phyloP scores from a whole-genome alignment of 2,888 invertebrate genomes.

The Muscina levida region DNA sequence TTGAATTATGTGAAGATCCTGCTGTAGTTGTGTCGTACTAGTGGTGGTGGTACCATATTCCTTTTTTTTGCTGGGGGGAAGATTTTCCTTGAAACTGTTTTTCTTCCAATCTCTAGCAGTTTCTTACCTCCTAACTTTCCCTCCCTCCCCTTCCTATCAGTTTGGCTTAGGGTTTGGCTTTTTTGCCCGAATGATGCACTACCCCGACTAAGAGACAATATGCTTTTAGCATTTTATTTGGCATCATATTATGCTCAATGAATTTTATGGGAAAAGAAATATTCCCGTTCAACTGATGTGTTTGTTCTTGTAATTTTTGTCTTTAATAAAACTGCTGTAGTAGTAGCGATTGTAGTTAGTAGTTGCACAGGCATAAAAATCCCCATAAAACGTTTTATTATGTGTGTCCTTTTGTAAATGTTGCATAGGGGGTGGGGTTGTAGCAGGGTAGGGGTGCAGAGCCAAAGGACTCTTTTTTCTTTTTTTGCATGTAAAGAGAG shows the following conservation, averaged over 20 bases:
- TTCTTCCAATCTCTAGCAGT: background rate
- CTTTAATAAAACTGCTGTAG: background rate
- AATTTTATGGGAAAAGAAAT: slow-evolving; percentile 56
- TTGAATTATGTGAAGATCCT: slow-evolving; percentile 39
- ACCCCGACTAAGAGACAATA: slow-evolving; percentile 47
- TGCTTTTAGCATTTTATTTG: slow-evolving; percentile 49
- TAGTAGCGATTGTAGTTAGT: no score
- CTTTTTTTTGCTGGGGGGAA: background rate
- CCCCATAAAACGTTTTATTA: slow-evolving; percentile 50
- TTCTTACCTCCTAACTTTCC: background rate
- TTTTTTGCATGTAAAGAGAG: no score
- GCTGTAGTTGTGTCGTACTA: slow-evolving; percentile 6
- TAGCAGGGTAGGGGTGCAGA: no score
- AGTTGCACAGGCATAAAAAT: slow-evolving; percentile 38
- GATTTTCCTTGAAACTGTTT: background rate
- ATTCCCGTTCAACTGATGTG: background rate
- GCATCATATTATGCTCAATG: slow-evolving; percentile 57
- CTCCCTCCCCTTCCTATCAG: background rate
- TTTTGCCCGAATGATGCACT: slow-evolving; percentile 46
- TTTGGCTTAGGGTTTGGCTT: slow-evolving; percentile 12
- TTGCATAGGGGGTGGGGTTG: no score
- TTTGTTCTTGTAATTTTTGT: background rate
- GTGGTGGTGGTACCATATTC: slow-evolving; percentile 7
- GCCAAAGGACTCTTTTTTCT: no score
- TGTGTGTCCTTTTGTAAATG: slow-evolving; percentile 47